A percentile compares a stretch with the other conserved stretches of the same genome.
These are phyloP conservation scores for Epizoanthus rinbou DNA, from an alignment of 92 coral and sea anemone species.

Conservation along the genomic window DNA sequence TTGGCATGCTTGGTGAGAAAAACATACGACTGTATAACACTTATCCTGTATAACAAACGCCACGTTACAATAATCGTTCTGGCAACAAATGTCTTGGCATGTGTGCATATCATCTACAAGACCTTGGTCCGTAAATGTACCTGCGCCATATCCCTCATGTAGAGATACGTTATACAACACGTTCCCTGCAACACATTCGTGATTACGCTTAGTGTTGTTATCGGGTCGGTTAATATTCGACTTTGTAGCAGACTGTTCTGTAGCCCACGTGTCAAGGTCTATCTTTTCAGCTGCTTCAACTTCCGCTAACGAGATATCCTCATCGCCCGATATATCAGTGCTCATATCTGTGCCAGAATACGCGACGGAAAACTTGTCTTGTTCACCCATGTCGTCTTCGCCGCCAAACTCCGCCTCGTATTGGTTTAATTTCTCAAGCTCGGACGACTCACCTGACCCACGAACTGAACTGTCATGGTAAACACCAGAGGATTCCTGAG, in stretches of 20 bases:
- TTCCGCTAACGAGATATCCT: no score
- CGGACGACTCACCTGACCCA: slow-evolving; percentile 3
- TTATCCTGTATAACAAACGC: slow-evolving; percentile 83
- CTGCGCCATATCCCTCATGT: slow-evolving; percentile 80
- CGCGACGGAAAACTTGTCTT: neutral
- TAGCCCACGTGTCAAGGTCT: neutral
- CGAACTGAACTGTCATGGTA: neutral
- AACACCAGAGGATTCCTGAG: neutral
- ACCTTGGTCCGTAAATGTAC: slow-evolving; percentile 74
- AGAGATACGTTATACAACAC: slow-evolving; percentile 74
- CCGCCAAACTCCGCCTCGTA: neutral
- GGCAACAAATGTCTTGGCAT: slow-evolving; percentile 86
- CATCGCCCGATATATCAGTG: neutral
- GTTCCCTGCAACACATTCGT: slow-evolving; percentile 48
- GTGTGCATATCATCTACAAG: slow-evolving; percentile 72
- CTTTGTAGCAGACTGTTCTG: neutral
- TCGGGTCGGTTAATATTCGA: neutral
- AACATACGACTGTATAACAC: slow-evolving; percentile 85
- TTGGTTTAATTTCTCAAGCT: neutral
- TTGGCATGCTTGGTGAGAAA: slow-evolving; percentile 29
- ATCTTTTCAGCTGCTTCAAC: neutral
- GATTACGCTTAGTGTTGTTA: neutral
- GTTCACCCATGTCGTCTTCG: neutral
- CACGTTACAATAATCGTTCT: slow-evolving; percentile 76
- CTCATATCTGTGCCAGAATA: neutral